Percentiles rank a stretch among this genome's conserved stretches.
These are phyloP conservation scores for Rhynchophorus ferrugineus DNA, from an alignment of 1,140 invertebrate species.

Conservation along the genomic window DNA sequence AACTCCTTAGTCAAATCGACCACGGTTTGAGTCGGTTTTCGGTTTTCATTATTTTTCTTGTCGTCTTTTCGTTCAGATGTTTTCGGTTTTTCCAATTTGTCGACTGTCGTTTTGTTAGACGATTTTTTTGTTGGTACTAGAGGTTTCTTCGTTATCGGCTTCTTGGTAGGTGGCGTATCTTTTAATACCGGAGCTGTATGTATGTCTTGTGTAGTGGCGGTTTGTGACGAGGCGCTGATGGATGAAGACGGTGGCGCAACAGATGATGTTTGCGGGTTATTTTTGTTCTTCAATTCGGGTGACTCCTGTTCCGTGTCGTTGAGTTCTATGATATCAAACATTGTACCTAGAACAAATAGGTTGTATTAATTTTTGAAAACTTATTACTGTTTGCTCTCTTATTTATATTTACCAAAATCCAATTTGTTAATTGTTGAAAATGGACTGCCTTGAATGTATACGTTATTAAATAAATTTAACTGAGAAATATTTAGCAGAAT, in stretches of 20 bases:
- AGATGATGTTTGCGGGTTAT: too few species aligned
- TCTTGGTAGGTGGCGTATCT: slow-evolving; percentile 6
- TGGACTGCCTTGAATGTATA: too few species aligned
- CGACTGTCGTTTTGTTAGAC: background rate
- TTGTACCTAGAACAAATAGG: slow-evolving; percentile 28
- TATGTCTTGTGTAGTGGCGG: background rate
- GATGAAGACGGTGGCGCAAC: background rate
- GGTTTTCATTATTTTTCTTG: slow-evolving; percentile 19
- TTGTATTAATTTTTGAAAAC: background rate
- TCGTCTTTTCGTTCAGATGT: background rate
- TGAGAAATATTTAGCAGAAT: too few species aligned
- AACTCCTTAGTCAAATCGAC: slow-evolving; percentile 30
- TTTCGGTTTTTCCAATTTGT: too few species aligned
- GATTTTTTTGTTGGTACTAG: slow-evolving; percentile 3
- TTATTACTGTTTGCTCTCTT: background rate
- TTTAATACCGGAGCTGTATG: slow-evolving; percentile 13
- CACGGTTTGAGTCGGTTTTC: slow-evolving; percentile 16
- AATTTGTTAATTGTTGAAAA: background rate
- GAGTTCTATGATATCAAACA: slow-evolving; percentile 39
- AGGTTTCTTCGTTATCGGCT: slow-evolving; percentile 11
- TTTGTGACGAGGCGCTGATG: background rate
- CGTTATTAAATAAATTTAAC: too few species aligned
- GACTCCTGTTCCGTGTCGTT: slow-evolving; percentile 33
- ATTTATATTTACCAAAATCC: background rate
- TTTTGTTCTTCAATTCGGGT: slow-evolving; percentile 15